Evolutionary conservation across 64 coral and sea anemone species (phyloP).

Genomic region (Stylophora pistillata): DNA sequence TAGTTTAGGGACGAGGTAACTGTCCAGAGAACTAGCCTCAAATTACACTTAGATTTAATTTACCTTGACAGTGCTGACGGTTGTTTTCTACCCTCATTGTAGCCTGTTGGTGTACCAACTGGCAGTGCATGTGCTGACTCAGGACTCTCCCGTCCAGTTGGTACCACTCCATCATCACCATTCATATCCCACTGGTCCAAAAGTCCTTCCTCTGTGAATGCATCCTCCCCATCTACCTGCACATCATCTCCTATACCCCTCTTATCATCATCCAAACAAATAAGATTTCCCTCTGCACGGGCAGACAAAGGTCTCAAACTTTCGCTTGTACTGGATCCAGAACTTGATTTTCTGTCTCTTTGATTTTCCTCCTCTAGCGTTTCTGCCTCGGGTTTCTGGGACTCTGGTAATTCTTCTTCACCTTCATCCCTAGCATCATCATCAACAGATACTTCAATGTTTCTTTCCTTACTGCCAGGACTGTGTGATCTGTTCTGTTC

Average conservation of each 20-base stretch:
- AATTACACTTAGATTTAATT: not conserved
- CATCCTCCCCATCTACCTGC: conserved; percentile 1
- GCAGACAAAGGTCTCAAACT: conserved; percentile 42
- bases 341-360: conserved; percentile 27
- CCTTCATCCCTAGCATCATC: conserved; percentile 48
- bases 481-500: conserved; percentile 5
- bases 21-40: not conserved
- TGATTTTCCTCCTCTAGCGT: conserved; percentile 15
- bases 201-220: conserved; percentile 20
- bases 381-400: conserved; percentile 30
- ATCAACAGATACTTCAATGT: conserved; percentile 60
- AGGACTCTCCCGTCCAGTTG: conserved; percentile 38
- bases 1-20: not conserved
- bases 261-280: not conserved
- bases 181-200: conserved; percentile 23
- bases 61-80: conserved; percentile 21
- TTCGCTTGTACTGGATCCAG: conserved; percentile 33
- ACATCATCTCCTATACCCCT: conserved; percentile 23
- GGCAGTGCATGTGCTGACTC: conserved; percentile 40
- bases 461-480: conserved; percentile 14
- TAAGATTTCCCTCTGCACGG: conserved; percentile 26
- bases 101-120: not conserved
- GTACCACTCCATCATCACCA: conserved; percentile 22
- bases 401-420: conserved; percentile 20
- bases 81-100: not conserved